Base-by-base conservation (phyloP, 2,113 vertebrate genomes). In the Pseudopipra pipra region DNA sequence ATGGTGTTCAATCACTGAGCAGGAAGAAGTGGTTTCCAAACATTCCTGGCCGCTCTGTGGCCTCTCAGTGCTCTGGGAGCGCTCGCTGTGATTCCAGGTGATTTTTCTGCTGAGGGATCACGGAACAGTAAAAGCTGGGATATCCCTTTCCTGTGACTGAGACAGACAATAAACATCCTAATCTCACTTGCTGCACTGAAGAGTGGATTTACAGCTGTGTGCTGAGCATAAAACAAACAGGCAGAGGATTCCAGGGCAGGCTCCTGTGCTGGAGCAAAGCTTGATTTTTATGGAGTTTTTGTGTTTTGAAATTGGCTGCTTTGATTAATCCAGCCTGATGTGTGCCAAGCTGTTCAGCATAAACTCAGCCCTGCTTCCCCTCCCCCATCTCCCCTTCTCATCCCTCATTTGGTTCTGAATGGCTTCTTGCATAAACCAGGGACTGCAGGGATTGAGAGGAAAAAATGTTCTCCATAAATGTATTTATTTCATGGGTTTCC, bases 281-380 rank as follows among this genome's bases (percentile, higher is more conserved):
- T 95, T 96, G 37, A 8, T 18, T 8, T 94, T 95, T 51, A 19
- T 52, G 74, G 27, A 39, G 35, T 52, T 93, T 77, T 31, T 65
- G 41, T 96, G 89, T 93, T 87, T 93, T 54, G 59, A 95, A 96
- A 97, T 97, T 94, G 95, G 75, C 93, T 96, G 93, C 24, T 66
- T 70, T 97, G 96, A 96, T 96, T 96, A 96, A 98, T 97, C 80
- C 1, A 5, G 83, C 84, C 88, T 62, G 86, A 89, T 89, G 93
- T 52, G 81, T 54, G 89, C 87, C 93, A 95, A 89, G 95, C 97
- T 97, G 96, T 85, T 97, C 88, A 43, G 89, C 94, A 85, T 93
- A 66, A 97, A 90, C 87, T 65, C 79, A 83, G 89, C 78, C 23
- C 1, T 76, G 82, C 88, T 70, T 90, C 72, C 87, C 18, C 16